These are phyloP conservation scores for Synchiropus splendidus DNA, from an alignment of 2,113 vertebrate genomes.

Conservation along the genomic window DNA sequence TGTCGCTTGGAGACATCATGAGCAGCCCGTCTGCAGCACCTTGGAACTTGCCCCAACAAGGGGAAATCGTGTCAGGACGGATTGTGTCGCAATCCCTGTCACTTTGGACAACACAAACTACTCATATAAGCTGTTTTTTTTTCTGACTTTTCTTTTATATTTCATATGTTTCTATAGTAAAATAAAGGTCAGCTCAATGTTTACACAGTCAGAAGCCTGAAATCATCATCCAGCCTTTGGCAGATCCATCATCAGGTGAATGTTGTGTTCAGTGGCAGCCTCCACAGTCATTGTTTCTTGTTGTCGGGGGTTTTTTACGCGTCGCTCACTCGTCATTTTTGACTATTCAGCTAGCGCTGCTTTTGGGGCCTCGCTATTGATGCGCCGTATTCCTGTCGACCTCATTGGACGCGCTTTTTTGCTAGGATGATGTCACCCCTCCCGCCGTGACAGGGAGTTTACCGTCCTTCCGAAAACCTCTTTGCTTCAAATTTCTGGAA, in stretches of 20 bases:
- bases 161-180: constrained; percentile 21
- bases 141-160: constrained; percentile 12
- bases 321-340: no score
- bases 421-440: no score
- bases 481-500: no score
- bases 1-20: constrained; percentile 53
- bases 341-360: no score
- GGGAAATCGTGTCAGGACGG: constrained; percentile 35
- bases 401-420: no score
- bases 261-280: no score
- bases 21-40: constrained; percentile 63
- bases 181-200: constrained; percentile 41
- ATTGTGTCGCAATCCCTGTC: constrained; percentile 27
- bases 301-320: no score
- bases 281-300: no score
- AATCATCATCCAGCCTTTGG: constrained; percentile 28
- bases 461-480: no score
- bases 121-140: constrained; percentile 18
- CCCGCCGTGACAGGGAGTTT: no score
- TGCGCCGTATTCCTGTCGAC: no score
- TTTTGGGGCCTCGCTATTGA: no score
- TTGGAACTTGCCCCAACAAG: constrained; percentile 47
- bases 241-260: background rate
- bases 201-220: constrained; percentile 54
- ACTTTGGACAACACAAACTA: constrained; percentile 36